These are phyloP conservation scores for Oreohelix idahoensis DNA, from an alignment of 1,140 invertebrate genomes.

Conservation along the genomic window DNA sequence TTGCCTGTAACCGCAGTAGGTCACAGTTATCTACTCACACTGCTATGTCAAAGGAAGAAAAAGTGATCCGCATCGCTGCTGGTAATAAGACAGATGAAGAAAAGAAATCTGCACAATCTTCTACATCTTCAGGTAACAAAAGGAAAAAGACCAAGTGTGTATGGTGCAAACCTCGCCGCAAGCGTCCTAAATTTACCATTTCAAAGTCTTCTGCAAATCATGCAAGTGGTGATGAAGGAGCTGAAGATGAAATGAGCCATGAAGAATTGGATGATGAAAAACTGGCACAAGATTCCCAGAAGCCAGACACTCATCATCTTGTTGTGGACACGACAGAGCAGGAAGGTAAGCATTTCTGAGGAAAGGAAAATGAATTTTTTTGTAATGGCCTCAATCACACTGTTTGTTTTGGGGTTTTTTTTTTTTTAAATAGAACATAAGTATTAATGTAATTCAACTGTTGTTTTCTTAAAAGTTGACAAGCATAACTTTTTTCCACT, in stretches of 20 bases:
- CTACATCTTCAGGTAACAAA: background rate
- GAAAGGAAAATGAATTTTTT: no score
- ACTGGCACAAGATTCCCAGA: background rate
- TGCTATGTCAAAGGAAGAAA: background rate
- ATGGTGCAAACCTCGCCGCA: slow-evolving; percentile 42
- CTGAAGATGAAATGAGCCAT: slow-evolving; percentile 38
- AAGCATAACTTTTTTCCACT: no score
- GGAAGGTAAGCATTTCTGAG: slow-evolving; percentile 14
- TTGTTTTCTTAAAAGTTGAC: no score
- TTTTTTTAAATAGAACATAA: no score
- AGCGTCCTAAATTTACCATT: background rate
- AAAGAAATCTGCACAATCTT: background rate
- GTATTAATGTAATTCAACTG: no score
- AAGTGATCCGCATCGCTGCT: background rate
- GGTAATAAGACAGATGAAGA: background rate
- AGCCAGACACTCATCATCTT: background rate
- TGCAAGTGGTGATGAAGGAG: slow-evolving; percentile 43
- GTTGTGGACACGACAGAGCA: slow-evolving; percentile 9
- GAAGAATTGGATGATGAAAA: slow-evolving; percentile 35
- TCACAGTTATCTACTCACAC: background rate
- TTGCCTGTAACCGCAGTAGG: background rate
- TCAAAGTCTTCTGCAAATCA: background rate
- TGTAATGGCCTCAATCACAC: no score
- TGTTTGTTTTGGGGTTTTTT: no score
- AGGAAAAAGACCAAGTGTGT: slow-evolving; percentile 34